phyloP scores from a whole-genome alignment of 2,113 vertebrate genomes.

The Girardinichthys multiradiatus region DNA sequence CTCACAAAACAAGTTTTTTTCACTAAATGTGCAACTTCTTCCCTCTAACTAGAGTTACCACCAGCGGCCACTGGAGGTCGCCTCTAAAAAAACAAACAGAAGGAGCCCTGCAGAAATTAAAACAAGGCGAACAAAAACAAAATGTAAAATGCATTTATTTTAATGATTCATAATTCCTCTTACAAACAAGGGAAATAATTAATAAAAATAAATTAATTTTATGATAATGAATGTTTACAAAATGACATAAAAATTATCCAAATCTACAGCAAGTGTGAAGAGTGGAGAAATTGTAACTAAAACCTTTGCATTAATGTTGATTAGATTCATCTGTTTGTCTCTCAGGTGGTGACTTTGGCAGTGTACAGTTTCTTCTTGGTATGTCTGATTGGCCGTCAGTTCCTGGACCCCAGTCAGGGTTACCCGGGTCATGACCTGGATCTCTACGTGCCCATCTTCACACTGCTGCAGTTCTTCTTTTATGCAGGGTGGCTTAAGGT shows the following conservation, averaged over 20 bases:
- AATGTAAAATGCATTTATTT: too few relatives aligned
- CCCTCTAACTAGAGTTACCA: too few relatives aligned
- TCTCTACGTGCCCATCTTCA: slow-evolving; percentile 91
- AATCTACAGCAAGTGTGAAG: too few relatives aligned
- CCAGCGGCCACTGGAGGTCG: not conserved
- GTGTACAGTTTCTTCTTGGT: slow-evolving; percentile 95
- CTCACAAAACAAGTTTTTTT: too few relatives aligned
- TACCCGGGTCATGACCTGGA: slow-evolving; percentile 90
- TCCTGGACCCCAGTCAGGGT: slow-evolving; percentile 89
- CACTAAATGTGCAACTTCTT: too few relatives aligned
- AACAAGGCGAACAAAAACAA: too few relatives aligned
- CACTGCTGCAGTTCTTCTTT: slow-evolving; percentile 95
- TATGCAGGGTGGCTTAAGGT: slow-evolving; percentile 97
- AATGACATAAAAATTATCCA: too few relatives aligned
- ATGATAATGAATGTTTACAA: too few relatives aligned
- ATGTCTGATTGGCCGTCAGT: slow-evolving; percentile 93
- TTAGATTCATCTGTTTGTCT: not conserved
- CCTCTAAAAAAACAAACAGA: not conserved
- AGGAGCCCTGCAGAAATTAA: not conserved
- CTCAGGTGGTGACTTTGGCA: slow-evolving; percentile 91
- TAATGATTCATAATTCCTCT: too few relatives aligned
- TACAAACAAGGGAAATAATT: too few relatives aligned
- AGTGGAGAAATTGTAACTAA: not conserved
- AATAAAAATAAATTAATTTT: too few relatives aligned
- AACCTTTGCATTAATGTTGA: not conserved